Base-by-base conservation (phyloP, 2,888 invertebrate genomes). In the Ernsta delagoae region DNA sequence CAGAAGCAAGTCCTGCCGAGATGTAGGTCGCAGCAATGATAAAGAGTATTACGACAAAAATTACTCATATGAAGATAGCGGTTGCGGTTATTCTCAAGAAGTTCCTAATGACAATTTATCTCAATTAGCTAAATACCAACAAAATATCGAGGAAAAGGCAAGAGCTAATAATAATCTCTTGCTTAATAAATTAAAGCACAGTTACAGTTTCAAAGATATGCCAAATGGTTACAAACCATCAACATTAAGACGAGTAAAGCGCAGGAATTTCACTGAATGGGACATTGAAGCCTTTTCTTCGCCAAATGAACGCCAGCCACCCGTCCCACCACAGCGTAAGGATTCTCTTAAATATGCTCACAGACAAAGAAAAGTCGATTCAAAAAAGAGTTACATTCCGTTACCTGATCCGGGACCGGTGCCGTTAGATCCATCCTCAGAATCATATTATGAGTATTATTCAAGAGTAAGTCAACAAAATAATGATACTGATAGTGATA, bases 41-140 rank as follows among this genome's bases (percentile, higher is more conserved):
- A 85, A 84, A 75, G 85, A 86, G 60, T 83, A 85, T 69, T 83
- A 84, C 70, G 80, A 75, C 70, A 88, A 88, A 77, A 80, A 79
- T 64, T 88, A 87, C 76, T 82, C 84, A 65, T 70, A 74, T 43
- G 76, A 79, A 74, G 88, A 89, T 74, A 86, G 83, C 78, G 85
- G 81, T 76, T 87, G n/a, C 72, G 80, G 78, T 75, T 85, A 88
- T 75, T 79, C 81, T 65, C 81, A 83, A 71, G 84, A 85, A 75
- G 82, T 85, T 83, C 83, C 89, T 79, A 87, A 79, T 80, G 86
- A 89, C 83, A 91, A 91, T 74, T 84, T 93, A 85, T 94, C 94
- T 74, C 93, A 92, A 78, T 84, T 95, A 83, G 95, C 95, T 71
- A 95, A 95, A 84, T 95, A 95, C 78, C 95, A 95, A 89, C 94